phyloP scores from a whole-genome alignment of 2,888 invertebrate species.

The Napeogenes sylphis region DNA sequence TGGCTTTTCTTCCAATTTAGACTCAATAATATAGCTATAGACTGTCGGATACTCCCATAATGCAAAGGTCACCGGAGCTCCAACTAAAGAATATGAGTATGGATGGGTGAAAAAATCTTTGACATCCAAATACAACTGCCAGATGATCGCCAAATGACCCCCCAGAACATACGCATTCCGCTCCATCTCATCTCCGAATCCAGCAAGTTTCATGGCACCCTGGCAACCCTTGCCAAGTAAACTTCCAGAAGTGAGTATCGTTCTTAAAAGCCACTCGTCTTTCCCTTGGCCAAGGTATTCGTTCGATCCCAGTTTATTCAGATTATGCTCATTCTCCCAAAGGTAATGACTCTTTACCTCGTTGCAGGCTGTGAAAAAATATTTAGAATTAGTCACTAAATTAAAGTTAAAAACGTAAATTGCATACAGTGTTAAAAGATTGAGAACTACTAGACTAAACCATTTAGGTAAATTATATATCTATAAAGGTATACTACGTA shows the following conservation, averaged over 20 bases:
- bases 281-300: conserved; percentile 62
- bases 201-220: conserved; percentile 63
- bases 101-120: conserved; percentile 69
- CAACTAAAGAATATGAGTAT: conserved; percentile 61
- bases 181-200: conserved; percentile 49
- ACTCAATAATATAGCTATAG: conserved; percentile 55
- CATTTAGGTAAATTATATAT: too few species aligned
- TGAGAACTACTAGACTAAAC: too few species aligned
- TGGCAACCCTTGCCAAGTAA: conserved; percentile 68
- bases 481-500: too few species aligned
- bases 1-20: conserved; percentile 51
- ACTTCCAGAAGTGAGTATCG: conserved; percentile 64
- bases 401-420: too few species aligned
- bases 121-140: conserved; percentile 66
- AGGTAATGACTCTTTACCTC: conserved; percentile 44
- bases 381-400: neutral
- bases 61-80: conserved; percentile 59
- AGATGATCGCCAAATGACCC: conserved; percentile 63
- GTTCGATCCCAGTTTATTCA: conserved; percentile 58
- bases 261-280: conserved; percentile 62
- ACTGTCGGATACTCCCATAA: conserved; percentile 67
- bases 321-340: conserved; percentile 65
- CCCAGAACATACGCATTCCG: conserved; percentile 61
- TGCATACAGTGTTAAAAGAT: too few species aligned
- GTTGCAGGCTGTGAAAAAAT: conserved; percentile 41